phyloP scores from a whole-genome alignment of 2,113 vertebrate genomes.

The Philantomba maxwellii region DNA sequence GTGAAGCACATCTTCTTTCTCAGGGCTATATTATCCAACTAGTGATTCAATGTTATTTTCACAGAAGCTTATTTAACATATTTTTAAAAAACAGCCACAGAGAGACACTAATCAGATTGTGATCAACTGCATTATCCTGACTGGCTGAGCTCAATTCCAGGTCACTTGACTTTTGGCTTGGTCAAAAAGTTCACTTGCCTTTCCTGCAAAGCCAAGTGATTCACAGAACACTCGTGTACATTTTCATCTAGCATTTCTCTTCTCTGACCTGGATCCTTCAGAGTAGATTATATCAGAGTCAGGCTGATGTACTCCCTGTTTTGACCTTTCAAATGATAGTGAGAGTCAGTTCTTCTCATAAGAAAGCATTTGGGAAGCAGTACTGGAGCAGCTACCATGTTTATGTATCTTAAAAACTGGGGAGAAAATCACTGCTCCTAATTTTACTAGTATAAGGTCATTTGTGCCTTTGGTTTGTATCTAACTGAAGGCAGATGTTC shows the following conservation, averaged over 20 bases:
- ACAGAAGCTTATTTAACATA: background rate
- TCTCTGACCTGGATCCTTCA: conserved; percentile 28
- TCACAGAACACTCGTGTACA: rapidly evolving
- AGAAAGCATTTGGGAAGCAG: background rate
- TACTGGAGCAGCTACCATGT: background rate
- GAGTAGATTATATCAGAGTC: background rate
- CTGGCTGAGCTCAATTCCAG: background rate
- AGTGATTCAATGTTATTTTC: too few species aligned
- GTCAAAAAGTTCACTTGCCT: background rate
- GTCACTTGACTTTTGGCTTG: background rate
- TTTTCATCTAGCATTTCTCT: background rate
- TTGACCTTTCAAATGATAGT: background rate
- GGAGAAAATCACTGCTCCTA: too few species aligned
- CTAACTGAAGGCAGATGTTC: background rate
- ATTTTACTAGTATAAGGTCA: background rate
- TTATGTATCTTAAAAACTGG: background rate
- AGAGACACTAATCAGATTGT: background rate
- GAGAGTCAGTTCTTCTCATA: background rate
- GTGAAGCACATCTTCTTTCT: background rate
- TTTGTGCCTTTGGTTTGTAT: background rate
- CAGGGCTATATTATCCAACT: too few species aligned
- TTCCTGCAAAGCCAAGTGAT: background rate
- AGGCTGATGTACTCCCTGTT: background rate
- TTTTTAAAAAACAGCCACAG: background rate
- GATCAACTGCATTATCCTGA: background rate